These are phyloP conservation scores for Centropus bengalensis DNA, from an alignment of 2,113 vertebrate species.

Conservation along the genomic window DNA sequence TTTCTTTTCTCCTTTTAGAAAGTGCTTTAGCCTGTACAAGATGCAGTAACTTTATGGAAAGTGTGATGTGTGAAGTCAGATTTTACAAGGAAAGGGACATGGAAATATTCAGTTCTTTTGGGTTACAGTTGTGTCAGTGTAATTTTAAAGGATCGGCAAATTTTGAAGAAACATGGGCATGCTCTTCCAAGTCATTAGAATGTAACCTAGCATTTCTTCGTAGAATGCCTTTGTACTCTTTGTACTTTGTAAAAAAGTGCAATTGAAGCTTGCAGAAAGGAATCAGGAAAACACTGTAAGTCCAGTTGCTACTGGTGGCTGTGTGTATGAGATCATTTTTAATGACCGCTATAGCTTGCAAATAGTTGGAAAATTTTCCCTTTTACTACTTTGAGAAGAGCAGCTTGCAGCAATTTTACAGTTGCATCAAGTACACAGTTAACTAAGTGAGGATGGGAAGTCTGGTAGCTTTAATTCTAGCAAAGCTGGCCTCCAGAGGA, in stretches of 20 bases:
- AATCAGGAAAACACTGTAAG: neutral
- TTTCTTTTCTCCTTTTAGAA: neutral
- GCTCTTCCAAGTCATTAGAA: neutral
- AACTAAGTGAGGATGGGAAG: neutral
- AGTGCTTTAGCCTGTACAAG: neutral
- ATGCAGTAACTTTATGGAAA: neutral
- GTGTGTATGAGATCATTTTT: neutral
- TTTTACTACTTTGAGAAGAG: slow-evolving; percentile 17
- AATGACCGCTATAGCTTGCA: slow-evolving; percentile 29
- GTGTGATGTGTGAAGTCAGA: neutral
- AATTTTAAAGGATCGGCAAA: neutral
- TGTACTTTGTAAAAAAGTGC: neutral
- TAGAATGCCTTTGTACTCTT: neutral
- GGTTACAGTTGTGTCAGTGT: neutral
- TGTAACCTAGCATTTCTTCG: neutral
- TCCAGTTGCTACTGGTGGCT: neutral
- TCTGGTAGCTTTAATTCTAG: neutral
- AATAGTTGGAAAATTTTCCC: neutral
- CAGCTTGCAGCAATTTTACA: neutral
- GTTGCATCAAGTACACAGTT: neutral
- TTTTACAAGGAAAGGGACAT: neutral
- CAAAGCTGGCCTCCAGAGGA: neutral
- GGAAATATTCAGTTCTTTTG: neutral
- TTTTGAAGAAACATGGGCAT: neutral
- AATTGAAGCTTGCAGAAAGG: slow-evolving; percentile 21